Evolutionary conservation across 2,888 invertebrate species (phyloP).

Genomic region (Calliopum simillimum): DNA sequence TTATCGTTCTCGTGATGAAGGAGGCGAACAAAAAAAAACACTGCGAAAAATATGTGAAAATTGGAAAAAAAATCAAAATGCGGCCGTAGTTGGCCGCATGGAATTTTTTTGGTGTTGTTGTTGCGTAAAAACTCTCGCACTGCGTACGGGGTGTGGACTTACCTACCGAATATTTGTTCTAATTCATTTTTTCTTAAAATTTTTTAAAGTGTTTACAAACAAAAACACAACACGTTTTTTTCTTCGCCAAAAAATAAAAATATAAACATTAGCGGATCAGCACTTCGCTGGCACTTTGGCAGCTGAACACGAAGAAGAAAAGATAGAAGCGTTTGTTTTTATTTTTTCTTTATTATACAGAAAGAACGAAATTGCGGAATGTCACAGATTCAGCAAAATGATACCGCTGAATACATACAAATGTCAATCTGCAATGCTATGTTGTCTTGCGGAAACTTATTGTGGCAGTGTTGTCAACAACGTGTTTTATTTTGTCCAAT

Average conservation of each 20-base stretch:
- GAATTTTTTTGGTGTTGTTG: slow-evolving; percentile 15
- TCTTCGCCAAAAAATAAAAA: slow-evolving; percentile 31
- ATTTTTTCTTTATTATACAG: slow-evolving; percentile 30
- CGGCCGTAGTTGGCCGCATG: slow-evolving; percentile 5
- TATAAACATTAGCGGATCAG: slow-evolving; percentile 36
- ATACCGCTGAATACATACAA: slow-evolving; percentile 30
- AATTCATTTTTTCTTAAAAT: slow-evolving; percentile 22
- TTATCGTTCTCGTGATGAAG: not conserved
- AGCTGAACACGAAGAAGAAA: slow-evolving; percentile 35
- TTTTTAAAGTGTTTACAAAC: slow-evolving; percentile 29
- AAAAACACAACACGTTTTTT: slow-evolving; percentile 35
- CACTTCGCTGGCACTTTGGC: slow-evolving; percentile 36
- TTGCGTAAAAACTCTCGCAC: slow-evolving; percentile 25
- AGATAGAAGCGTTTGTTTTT: slow-evolving; percentile 36
- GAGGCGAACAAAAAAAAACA: slow-evolving; percentile 6
- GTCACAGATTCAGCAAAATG: slow-evolving; percentile 28
- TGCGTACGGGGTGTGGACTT: slow-evolving; percentile 31
- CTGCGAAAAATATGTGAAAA: slow-evolving; percentile 1
- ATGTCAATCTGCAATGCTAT: slow-evolving; percentile 24
- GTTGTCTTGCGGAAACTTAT: too few species aligned
- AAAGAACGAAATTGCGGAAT: slow-evolving; percentile 28
- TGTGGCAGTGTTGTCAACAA: too few species aligned
- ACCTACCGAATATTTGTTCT: slow-evolving; percentile 20
- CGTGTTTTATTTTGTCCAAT: too few species aligned
- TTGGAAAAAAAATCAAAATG: slow-evolving; percentile 29